phyloP scores from a whole-genome alignment of 1,140 invertebrate genomes.

The Ridgeia piscesae region DNA sequence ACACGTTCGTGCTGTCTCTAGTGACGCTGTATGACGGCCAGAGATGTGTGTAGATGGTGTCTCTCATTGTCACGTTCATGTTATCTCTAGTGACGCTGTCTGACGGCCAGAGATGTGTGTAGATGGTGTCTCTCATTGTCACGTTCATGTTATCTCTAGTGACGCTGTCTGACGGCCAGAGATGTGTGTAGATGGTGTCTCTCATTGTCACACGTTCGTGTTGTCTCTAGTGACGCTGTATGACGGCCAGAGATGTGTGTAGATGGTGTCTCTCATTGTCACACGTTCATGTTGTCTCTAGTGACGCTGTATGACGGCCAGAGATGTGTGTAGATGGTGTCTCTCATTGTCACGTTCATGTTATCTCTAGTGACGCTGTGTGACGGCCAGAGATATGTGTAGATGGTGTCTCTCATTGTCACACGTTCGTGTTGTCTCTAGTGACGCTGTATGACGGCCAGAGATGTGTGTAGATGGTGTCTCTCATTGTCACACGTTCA shows the following conservation, averaged over 20 bases:
- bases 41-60: not conserved
- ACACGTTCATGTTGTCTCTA: not conserved
- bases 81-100: not conserved
- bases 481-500: not conserved
- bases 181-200: not conserved
- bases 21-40: not conserved
- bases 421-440: not conserved
- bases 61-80: not conserved
- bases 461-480: not conserved
- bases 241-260: not conserved
- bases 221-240: not conserved
- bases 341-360: not conserved
- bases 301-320: not conserved
- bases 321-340: not conserved
- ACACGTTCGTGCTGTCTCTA: not conserved
- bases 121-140: not conserved
- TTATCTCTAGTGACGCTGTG: not conserved
- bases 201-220: not conserved
- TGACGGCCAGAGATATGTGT: not conserved
- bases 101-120: not conserved
- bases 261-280: not conserved
- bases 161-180: not conserved
- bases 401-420: not conserved
- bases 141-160: not conserved
- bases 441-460: not conserved